Evolutionary conservation across 1,140 invertebrate genomes (phyloP).

Genomic region (Rhizoglyphus robini): DNA sequence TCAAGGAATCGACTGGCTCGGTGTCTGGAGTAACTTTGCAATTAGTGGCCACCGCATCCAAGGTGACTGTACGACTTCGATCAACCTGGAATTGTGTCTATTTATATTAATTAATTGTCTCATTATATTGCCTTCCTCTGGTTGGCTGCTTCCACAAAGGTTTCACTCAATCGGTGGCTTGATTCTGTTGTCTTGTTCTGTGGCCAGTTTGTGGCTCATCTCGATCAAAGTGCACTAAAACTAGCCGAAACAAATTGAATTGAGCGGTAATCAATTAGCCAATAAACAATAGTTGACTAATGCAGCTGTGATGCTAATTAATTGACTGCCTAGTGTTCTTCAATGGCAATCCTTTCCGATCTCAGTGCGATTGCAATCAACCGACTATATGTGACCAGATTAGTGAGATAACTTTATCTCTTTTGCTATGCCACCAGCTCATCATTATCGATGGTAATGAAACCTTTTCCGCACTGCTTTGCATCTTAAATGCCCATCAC

Average conservation of each 20-base stretch:
- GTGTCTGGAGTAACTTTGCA: not conserved
- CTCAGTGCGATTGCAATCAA: too few species aligned
- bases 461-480: too few species aligned
- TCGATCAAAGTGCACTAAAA: not conserved
- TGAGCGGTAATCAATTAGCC: not conserved
- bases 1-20: not conserved
- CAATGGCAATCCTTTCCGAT: too few species aligned
- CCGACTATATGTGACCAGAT: too few species aligned
- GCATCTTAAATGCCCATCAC: too few species aligned
- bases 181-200: not conserved
- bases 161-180: not conserved
- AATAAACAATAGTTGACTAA: not conserved
- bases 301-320: slow-evolving; percentile 4
- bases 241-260: not conserved
- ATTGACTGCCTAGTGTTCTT: not conserved
- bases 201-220: not conserved
- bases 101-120: slow-evolving; percentile 12
- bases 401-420: too few species aligned
- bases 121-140: not conserved
- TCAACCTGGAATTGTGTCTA: not conserved
- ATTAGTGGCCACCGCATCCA: not conserved
- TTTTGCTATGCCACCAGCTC: too few species aligned
- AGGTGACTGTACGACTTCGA: not conserved
- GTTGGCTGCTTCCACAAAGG: not conserved
- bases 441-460: too few species aligned